A percentile compares a stretch with the other conserved stretches of the same genome.
phyloP scores from a whole-genome alignment of 2,113 vertebrate species.

The Microtus pennsylvanicus region DNA sequence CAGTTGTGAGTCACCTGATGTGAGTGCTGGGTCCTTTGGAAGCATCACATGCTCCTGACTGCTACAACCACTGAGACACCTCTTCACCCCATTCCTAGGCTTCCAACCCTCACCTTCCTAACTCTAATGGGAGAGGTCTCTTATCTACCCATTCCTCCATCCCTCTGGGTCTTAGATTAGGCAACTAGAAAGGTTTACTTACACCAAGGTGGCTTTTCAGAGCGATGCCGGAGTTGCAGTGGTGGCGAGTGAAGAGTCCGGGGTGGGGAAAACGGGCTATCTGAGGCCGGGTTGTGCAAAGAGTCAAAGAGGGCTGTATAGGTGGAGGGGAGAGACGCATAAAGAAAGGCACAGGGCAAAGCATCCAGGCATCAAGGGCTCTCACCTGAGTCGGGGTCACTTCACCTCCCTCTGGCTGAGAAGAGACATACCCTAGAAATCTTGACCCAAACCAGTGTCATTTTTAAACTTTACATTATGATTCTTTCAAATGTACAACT shows the following conservation, averaged over 20 bases:
- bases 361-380: slow-evolving; percentile 31
- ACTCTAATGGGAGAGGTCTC: background rate
- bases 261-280: slow-evolving; percentile 93
- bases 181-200: slow-evolving; percentile 85
- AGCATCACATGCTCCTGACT: background rate
- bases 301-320: slow-evolving; percentile 91
- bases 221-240: slow-evolving; percentile 90
- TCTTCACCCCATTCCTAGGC: background rate
- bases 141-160: background rate
- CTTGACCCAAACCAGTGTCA: slow-evolving; percentile 48
- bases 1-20: background rate
- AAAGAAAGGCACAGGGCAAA: slow-evolving; percentile 41
- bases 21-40: background rate
- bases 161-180: background rate
- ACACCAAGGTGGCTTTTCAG: slow-evolving; percentile 98
- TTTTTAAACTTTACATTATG: slow-evolving; percentile 34
- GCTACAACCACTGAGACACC: background rate
- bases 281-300: slow-evolving; percentile 90
- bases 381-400: slow-evolving; percentile 31
- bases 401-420: background rate
- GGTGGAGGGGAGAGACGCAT: slow-evolving; percentile 81
- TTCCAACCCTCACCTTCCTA: background rate
- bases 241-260: slow-evolving; percentile 92
- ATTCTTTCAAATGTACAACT: slow-evolving; percentile 32
- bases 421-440: slow-evolving; percentile 7